Evolutionary conservation across 2,797 vertebrate species (phyloP), one percentile per base, ranked within the genome.

Genomic region (Euphonia xanthogaster): DNA sequence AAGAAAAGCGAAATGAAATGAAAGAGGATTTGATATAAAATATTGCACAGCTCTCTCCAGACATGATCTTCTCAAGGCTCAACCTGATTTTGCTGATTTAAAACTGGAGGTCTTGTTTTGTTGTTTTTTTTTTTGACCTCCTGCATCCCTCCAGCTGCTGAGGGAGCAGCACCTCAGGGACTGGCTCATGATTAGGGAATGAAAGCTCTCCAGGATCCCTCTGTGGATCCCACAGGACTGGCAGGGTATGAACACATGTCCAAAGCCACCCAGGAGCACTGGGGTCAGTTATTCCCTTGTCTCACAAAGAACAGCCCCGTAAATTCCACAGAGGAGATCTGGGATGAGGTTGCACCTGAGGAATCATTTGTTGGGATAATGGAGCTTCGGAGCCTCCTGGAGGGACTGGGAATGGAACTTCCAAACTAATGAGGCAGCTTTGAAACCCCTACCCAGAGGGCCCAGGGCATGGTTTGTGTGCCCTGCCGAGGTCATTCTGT

Each of bases 351-450:
- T 48, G 33, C 42, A 8, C 13, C 9, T 9, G 24, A 58, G 31
- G 21, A n/a, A n/a, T 2, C 1, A 0, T 30, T 42, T 15, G 3
- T 5, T 44, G 75, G 9, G 73, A 15, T 20, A 21, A 24, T 2
- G 15, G 60, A 54, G 35, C 57, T 91, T 35, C 80, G 33, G 67
- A 91, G 31, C 62, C 33, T 86, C 74, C 58, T 47, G 35, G n/a
- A 73, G 39, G 7, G 45, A 11, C 20, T 65, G 63, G 70, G 60
- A 82, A n/a, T 16, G 22, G 30, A 3, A 42, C 20, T 87, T 54
- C 57, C 53, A 65, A 80, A 82, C 12, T 57, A 65, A 18, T 12
- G 7, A 82, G 71, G 88, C 80, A 92, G 77, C 71, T 90, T 35
- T 54, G 72, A 63, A 85, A 73, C 40, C 40, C 8, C n/a, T 33